Percentiles rank a stretch among this genome's conserved stretches.
Evolutionary conservation across 2,888 invertebrate genomes (phyloP).

Genomic region (Oconnorella tubifera): DNA sequence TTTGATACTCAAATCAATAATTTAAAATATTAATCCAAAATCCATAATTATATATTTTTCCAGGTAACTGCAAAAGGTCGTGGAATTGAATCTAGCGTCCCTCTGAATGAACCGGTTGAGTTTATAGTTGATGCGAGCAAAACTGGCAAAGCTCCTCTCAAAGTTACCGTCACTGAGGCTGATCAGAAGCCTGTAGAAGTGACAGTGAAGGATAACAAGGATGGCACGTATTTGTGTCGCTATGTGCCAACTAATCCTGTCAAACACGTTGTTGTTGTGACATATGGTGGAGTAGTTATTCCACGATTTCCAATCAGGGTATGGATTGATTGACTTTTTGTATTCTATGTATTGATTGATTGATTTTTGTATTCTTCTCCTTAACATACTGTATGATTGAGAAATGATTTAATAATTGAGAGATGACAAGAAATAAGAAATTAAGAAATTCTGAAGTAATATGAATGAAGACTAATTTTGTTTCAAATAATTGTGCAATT

Average conservation of each 20-base stretch:
- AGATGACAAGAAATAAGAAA: too few relatives aligned
- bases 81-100: conserved; percentile 52
- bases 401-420: too few relatives aligned
- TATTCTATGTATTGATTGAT: too few relatives aligned
- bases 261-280: conserved; percentile 72
- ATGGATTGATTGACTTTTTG: background rate
- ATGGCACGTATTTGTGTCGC: conserved; percentile 53
- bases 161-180: conserved; percentile 62
- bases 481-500: too few relatives aligned
- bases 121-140: conserved; percentile 73
- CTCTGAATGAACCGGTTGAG: conserved; percentile 64
- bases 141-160: conserved; percentile 65
- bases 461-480: too few relatives aligned
- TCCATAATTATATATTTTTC: too few relatives aligned
- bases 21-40: too few relatives aligned
- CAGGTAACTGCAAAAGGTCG: conserved; percentile 44
- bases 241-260: conserved; percentile 66
- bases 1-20: too few relatives aligned
- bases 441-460: too few relatives aligned
- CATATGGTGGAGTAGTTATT: conserved; percentile 77
- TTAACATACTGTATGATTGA: too few relatives aligned
- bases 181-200: conserved; percentile 54
- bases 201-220: conserved; percentile 50
- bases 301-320: conserved; percentile 76
- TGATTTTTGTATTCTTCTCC: too few relatives aligned